A percentile compares a stretch with the other conserved stretches of the same genome.
Evolutionary conservation across 2,888 invertebrate species (phyloP).

Genomic region (Mythimna lalbum): DNA sequence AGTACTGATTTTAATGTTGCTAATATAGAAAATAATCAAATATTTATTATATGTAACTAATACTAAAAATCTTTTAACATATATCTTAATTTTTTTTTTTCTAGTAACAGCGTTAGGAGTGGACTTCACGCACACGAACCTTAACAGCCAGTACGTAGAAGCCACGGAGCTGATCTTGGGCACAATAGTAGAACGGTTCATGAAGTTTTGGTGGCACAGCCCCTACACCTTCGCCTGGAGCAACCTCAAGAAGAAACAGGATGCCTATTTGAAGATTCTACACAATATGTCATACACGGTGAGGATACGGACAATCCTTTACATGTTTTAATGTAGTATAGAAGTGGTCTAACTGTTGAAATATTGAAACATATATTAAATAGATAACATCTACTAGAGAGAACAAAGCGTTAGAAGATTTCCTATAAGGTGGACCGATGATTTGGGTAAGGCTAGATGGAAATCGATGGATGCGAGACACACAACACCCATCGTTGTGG

Average conservation of each 20-base stretch:
- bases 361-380: too few relatives aligned
- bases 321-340: neutral
- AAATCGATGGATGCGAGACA: too few relatives aligned
- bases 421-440: too few relatives aligned
- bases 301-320: slow-evolving; percentile 10
- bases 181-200: slow-evolving; percentile 78
- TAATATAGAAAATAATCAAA: too few relatives aligned
- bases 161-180: slow-evolving; percentile 78
- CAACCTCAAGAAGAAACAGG: slow-evolving; percentile 76
- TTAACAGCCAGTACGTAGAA: slow-evolving; percentile 78
- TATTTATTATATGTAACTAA: too few relatives aligned
- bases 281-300: slow-evolving; percentile 81
- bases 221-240: slow-evolving; percentile 75
- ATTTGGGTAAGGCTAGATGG: too few relatives aligned
- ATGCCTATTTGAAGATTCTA: slow-evolving; percentile 75
- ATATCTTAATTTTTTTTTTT: slow-evolving; percentile 19
- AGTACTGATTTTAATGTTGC: too few relatives aligned
- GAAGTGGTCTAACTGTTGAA: too few relatives aligned
- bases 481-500: too few relatives aligned
- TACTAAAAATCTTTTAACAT: too few relatives aligned
- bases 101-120: slow-evolving; percentile 83
- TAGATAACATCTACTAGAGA: too few relatives aligned
- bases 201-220: slow-evolving; percentile 80
- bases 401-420: too few relatives aligned
- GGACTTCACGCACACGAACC: slow-evolving; percentile 75